These are phyloP conservation scores for Cryptocephalus moraei DNA, from an alignment of 2,888 invertebrate species.

Conservation along the genomic window DNA sequence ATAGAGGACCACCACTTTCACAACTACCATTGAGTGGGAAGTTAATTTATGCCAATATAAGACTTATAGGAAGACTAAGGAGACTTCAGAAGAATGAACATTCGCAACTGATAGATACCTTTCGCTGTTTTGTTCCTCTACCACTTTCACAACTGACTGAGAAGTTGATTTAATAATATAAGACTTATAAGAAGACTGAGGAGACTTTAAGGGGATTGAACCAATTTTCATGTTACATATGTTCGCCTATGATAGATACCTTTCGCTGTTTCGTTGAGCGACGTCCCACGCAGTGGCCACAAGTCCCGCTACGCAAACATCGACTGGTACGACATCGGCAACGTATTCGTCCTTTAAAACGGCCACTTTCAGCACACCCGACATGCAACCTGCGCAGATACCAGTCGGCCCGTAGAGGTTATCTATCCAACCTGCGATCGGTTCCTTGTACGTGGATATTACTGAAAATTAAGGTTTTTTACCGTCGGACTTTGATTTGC, in stretches of 20 bases:
- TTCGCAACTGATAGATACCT: too few species aligned
- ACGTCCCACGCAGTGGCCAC: conserved; percentile 69
- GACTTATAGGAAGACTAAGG: too few species aligned
- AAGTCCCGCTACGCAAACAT: conserved; percentile 73
- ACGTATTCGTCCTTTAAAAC: conserved; percentile 56
- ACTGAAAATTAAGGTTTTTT: conserved; percentile 33
- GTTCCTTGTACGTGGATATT: conserved; percentile 60
- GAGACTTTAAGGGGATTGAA: too few species aligned
- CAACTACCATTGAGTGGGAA: too few species aligned
- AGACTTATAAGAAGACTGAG: too few species aligned
- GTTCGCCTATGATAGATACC: conserved; percentile 4
- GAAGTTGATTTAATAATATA: too few species aligned
- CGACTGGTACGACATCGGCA: conserved; percentile 70
- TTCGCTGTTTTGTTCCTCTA: too few species aligned
- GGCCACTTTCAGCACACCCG: conserved; percentile 65
- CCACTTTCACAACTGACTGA: too few species aligned
- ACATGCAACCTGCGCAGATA: conserved; percentile 60
- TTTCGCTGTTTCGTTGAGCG: conserved; percentile 3
- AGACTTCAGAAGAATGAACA: too few species aligned
- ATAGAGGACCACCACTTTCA: too few species aligned
- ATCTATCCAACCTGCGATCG: conserved; percentile 78
- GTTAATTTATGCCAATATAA: too few species aligned
- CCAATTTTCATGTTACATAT: too few species aligned
- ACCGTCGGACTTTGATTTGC: background rate
- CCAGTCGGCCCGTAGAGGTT: conserved; percentile 85